Percentiles rank a stretch among this genome's conserved stretches.
phyloP scores from a whole-genome alignment of 2,888 invertebrate species.

The Eupelmus urozonus region DNA sequence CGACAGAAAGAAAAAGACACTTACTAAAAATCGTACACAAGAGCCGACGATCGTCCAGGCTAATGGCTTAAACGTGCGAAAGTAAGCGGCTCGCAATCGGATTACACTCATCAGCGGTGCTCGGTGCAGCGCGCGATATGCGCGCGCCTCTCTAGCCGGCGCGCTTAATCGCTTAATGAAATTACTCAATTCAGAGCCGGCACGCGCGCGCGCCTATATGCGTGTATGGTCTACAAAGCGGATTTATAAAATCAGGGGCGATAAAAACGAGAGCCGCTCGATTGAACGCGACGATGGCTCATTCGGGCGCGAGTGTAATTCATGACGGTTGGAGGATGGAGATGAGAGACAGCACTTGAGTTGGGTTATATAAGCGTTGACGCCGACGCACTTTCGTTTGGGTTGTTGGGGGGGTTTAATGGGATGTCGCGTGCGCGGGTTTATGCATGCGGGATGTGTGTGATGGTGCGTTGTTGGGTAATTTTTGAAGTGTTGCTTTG shows the following conservation, averaged over 20 bases:
- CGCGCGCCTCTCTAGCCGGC: slow-evolving; percentile 6
- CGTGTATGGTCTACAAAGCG: not conserved
- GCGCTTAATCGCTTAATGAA: slow-evolving; percentile 37
- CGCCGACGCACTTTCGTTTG: slow-evolving; percentile 36
- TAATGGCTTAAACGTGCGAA: slow-evolving; percentile 74
- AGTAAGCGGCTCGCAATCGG: slow-evolving; percentile 71
- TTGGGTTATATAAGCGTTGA: not conserved
- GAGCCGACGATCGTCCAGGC: slow-evolving; percentile 9
- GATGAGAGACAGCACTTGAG: too few relatives aligned
- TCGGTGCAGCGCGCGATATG: not conserved
- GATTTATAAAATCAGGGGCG: slow-evolving; percentile 37
- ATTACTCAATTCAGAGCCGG: slow-evolving; percentile 42
- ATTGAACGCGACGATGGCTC: not conserved
- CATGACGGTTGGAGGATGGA: too few relatives aligned
- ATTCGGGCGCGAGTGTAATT: not conserved
- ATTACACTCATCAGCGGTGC: slow-evolving; percentile 60
- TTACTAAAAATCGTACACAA: not conserved
- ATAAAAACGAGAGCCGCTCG: not conserved
- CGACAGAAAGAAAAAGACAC: not conserved
- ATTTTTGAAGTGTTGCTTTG: too few relatives aligned
- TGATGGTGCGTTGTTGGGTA: too few relatives aligned
- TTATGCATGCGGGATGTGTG: too few relatives aligned
- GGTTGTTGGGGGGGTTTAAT: too few relatives aligned
- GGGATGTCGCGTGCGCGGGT: too few relatives aligned
- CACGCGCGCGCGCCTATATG: not conserved